phyloP scores from a whole-genome alignment of 1,140 invertebrate species.

The Caenorhabditis latens region DNA sequence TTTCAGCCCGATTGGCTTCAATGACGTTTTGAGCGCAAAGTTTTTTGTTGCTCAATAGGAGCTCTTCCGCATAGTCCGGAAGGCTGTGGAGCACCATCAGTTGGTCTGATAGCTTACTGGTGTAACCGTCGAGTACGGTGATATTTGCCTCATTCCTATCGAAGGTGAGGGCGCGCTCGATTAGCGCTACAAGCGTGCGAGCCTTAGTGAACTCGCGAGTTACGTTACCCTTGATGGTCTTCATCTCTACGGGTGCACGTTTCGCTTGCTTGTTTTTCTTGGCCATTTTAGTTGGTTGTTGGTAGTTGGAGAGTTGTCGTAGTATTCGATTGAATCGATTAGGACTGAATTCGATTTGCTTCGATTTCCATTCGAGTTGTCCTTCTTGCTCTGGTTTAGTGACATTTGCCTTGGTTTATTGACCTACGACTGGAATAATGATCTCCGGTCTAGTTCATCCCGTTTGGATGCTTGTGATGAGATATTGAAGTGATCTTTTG shows the following conservation, averaged over 20 bases:
- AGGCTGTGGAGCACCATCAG: not conserved
- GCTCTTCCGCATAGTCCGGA: not conserved
- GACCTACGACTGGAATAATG: too few species aligned
- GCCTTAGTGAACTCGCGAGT: not conserved
- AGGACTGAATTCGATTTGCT: too few species aligned
- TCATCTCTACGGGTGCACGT: not conserved
- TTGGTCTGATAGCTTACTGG: not conserved
- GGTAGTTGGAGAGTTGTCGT: too few species aligned
- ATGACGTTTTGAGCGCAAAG: not conserved
- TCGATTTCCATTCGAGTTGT: too few species aligned
- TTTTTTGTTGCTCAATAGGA: not conserved
- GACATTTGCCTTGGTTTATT: too few species aligned
- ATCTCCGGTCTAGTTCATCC: too few species aligned
- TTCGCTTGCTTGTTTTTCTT: too few species aligned
- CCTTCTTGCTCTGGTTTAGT: too few species aligned
- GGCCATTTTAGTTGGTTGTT: not conserved
- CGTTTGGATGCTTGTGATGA: too few species aligned
- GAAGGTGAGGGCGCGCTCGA: not conserved
- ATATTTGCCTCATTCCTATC: not conserved
- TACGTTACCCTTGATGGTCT: not conserved
- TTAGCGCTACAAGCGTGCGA: not conserved
- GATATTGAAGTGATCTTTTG: too few species aligned
- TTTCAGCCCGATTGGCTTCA: not conserved
- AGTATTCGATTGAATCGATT: too few species aligned
- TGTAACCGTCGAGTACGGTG: not conserved